Evolutionary conservation across 1,140 invertebrate species (phyloP).

Genomic region (Stenopsyche tienmushanensis): DNA sequence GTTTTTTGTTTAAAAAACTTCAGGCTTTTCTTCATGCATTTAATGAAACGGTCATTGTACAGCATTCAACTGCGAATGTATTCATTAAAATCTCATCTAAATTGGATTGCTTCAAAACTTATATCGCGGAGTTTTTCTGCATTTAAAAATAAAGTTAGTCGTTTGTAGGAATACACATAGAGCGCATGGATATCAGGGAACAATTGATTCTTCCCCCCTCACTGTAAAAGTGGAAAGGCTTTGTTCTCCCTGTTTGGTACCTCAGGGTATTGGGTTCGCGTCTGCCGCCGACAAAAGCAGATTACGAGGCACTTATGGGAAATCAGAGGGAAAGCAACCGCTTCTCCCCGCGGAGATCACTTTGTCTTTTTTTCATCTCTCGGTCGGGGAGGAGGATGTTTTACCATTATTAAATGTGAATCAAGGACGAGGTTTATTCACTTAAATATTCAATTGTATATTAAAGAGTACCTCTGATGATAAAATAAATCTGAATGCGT

Average conservation of each 20-base stretch:
- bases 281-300: constrained; percentile 28
- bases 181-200: constrained; percentile 6
- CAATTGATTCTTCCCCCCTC: constrained; percentile 19
- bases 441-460: constrained; percentile 1
- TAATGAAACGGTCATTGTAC: no score
- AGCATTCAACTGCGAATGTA: no score
- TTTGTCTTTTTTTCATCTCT: constrained; percentile 12
- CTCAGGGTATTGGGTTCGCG: constrained; percentile 27
- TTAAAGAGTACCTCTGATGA: no score
- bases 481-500: no score
- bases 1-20: no score
- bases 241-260: constrained; percentile 6
- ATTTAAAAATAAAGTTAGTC: no score
- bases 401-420: constrained; percentile 25
- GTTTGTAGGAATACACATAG: no score
- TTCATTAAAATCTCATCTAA: no score
- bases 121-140: no score
- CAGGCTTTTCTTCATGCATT: no score
- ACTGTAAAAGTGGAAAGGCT: constrained; percentile 10
- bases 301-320: constrained; percentile 31
- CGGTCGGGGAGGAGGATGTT: background rate
- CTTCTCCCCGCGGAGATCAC: constrained; percentile 20
- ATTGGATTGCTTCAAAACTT: no score
- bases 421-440: background rate
- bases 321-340: constrained; percentile 31